Evolutionary conservation across 2,113 vertebrate species (phyloP).

Genomic region (Acrocephalus arundinaceus): DNA sequence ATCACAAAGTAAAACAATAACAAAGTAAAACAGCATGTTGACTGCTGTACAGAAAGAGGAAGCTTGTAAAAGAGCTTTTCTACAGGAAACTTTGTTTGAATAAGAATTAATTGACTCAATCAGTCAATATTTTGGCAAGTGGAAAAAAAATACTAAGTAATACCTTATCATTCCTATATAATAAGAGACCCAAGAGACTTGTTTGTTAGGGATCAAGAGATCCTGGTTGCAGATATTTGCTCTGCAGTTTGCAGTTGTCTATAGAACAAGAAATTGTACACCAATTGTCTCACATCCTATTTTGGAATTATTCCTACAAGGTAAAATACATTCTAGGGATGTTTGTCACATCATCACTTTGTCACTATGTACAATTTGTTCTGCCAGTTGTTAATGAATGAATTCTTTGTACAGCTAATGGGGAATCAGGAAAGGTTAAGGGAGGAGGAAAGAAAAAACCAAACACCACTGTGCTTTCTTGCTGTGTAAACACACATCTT

Average conservation of each 20-base stretch:
- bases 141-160: not conserved
- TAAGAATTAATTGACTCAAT: constrained; percentile 19
- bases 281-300: not conserved
- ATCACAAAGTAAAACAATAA: not conserved
- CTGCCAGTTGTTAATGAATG: not conserved
- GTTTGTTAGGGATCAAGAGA: constrained; percentile 3
- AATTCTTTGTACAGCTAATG: not conserved
- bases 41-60: not conserved
- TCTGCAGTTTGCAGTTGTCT: not conserved
- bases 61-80: not conserved
- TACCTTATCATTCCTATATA: not conserved
- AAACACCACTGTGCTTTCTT: not conserved
- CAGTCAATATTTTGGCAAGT: not conserved
- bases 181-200: not conserved
- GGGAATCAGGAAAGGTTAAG: not conserved
- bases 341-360: not conserved
- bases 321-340: not conserved
- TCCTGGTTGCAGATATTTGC: constrained; percentile 4
- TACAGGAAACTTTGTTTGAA: constrained; percentile 19
- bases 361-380: not conserved
- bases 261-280: not conserved
- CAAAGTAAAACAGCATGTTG: not conserved
- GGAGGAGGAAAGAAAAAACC: not conserved
- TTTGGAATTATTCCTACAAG: not conserved
- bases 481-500: not conserved